Evolutionary conservation across 2,888 invertebrate genomes (phyloP).

Genomic region (Pollenia angustigena): DNA sequence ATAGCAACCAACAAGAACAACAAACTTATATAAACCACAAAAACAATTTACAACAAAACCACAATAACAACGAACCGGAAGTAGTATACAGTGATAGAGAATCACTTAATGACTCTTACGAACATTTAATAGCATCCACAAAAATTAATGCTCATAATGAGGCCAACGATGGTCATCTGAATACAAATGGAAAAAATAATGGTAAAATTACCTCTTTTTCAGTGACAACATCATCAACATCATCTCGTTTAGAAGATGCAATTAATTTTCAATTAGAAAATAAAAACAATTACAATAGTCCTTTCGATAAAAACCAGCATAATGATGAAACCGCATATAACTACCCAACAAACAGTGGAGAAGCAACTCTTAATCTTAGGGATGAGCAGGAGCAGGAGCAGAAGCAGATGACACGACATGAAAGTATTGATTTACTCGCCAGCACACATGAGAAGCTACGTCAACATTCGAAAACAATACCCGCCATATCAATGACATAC

Average conservation of each 20-base stretch:
- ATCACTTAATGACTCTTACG: constrained; percentile 55
- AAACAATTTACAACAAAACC: constrained; percentile 45
- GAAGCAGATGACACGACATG: constrained; percentile 59
- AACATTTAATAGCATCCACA: constrained; percentile 36
- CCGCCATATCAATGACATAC: constrained; percentile 53
- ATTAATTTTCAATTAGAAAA: constrained; percentile 69
- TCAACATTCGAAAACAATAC: constrained; percentile 34
- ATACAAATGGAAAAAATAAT: constrained; percentile 2
- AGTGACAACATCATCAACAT: constrained; percentile 5
- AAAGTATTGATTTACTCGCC: constrained; percentile 56
- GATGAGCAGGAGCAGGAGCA: background rate
- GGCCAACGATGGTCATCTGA: background rate
- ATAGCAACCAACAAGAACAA: constrained; percentile 1
- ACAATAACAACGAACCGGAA: constrained; percentile 62
- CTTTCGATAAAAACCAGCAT: constrained; percentile 12
- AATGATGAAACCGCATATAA: constrained; percentile 45
- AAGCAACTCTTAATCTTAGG: background rate
- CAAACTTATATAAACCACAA: constrained; percentile 37
- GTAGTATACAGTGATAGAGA: constrained; percentile 30
- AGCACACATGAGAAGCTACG: constrained; percentile 65
- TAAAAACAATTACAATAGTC: constrained; percentile 47
- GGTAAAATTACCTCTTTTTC: constrained; percentile 43
- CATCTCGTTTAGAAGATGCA: constrained; percentile 47
- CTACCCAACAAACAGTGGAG: constrained; percentile 18
- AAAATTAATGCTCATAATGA: constrained; percentile 38